These are phyloP conservation scores for Tetragonula carbonaria DNA, from an alignment of 2,888 invertebrate species.

Conservation along the genomic window DNA sequence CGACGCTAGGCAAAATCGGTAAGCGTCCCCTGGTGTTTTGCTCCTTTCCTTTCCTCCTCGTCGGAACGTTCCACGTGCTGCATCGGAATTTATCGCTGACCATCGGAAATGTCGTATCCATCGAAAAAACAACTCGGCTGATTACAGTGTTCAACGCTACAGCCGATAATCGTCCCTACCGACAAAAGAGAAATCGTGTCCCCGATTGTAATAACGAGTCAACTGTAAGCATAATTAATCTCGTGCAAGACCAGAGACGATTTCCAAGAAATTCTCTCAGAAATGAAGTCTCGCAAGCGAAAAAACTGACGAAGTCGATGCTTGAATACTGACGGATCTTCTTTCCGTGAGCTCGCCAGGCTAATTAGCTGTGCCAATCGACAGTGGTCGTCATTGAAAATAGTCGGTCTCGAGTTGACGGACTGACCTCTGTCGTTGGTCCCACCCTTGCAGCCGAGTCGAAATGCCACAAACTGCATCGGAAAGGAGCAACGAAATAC, in stretches of 20 bases:
- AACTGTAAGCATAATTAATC: constrained; percentile 42
- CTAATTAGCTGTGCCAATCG: constrained; percentile 57
- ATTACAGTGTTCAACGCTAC: constrained; percentile 19
- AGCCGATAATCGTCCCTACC: constrained; percentile 11
- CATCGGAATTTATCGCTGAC: constrained; percentile 29
- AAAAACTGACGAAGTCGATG: constrained; percentile 9
- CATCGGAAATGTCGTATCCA: neutral
- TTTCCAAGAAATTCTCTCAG: neutral
- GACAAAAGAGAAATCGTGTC: constrained; percentile 46
- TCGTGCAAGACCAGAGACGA: neutral
- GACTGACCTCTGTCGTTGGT: constrained; percentile 9
- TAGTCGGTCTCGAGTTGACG: constrained; percentile 28
- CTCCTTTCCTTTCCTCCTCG: neutral
- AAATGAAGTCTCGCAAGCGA: neutral
- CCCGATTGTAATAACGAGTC: constrained; percentile 26
- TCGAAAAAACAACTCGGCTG: neutral
- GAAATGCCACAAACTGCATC: constrained; percentile 39
- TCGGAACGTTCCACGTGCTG: constrained; percentile 1
- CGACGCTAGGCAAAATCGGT: constrained; percentile 31
- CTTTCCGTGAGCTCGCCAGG: constrained; percentile 28
- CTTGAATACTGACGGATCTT: constrained; percentile 23
- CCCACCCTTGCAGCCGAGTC: constrained; percentile 7
- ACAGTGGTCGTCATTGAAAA: constrained; percentile 33
- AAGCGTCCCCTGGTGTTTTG: neutral
- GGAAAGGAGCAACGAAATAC: constrained; percentile 27